Conservation (phyloP, 2,888 invertebrate species). For the Cylloceria caligata region DNA sequence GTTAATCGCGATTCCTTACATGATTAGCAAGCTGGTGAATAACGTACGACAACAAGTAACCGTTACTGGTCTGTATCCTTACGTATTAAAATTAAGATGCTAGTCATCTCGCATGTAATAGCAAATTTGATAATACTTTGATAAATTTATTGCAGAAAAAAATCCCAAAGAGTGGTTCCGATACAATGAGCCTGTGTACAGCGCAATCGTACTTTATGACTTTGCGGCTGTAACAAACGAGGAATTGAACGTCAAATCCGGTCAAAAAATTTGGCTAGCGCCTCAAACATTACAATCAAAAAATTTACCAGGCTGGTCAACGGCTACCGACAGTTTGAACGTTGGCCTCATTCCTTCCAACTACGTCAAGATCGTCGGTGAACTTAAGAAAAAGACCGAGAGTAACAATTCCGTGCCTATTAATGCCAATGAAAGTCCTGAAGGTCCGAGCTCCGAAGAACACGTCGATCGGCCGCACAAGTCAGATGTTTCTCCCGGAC, state of each 20-base stretch:
- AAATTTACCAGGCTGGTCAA: slow-evolving; percentile 83
- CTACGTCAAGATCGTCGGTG: slow-evolving; percentile 79
- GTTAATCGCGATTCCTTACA: slow-evolving; percentile 95
- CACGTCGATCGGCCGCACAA: background rate
- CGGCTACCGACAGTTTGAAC: slow-evolving; percentile 78
- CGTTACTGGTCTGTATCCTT: slow-evolving; percentile 74
- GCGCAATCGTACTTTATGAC: slow-evolving; percentile 90
- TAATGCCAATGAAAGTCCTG: background rate
- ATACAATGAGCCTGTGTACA: slow-evolving; percentile 86
- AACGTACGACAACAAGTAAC: slow-evolving; percentile 71
- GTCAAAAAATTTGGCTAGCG: slow-evolving; percentile 92
- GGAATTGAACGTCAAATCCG: slow-evolving; percentile 92
- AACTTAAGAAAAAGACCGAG: slow-evolving; percentile 78
- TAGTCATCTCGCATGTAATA: no score
- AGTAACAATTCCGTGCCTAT: background rate
- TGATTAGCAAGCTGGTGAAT: slow-evolving; percentile 84
- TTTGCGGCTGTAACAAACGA: slow-evolving; percentile 90
- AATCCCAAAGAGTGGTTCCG: slow-evolving; percentile 90
- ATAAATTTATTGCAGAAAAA: slow-evolving; percentile 84
- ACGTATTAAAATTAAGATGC: no score
- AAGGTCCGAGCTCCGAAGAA: background rate
- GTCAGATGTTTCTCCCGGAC: background rate
- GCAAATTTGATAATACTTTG: background rate
- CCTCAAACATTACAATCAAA: slow-evolving; percentile 93
- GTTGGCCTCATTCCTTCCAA: slow-evolving; percentile 81